Percentiles rank a stretch among this genome's conserved stretches.
phyloP scores from a whole-genome alignment of 2,888 invertebrate species.

The Tiliacea aurago region DNA sequence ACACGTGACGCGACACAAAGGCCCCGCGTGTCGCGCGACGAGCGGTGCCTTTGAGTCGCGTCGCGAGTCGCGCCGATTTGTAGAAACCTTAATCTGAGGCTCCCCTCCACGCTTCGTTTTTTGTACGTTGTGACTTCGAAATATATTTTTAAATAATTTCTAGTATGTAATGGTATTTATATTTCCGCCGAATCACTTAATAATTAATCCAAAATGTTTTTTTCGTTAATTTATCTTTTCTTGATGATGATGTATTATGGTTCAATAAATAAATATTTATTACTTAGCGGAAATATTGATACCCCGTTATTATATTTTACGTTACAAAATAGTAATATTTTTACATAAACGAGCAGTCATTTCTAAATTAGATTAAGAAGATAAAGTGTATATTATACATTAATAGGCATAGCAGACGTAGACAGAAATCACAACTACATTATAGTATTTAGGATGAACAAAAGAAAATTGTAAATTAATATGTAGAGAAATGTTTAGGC shows the following conservation, averaged over 20 bases:
- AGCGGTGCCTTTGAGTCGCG: no score
- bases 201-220: background rate
- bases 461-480: background rate
- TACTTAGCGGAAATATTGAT: conserved; percentile 35
- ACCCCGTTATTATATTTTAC: background rate
- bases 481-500: background rate
- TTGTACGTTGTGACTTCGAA: conserved; percentile 2
- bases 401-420: background rate
- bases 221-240: background rate
- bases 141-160: background rate
- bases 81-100: no score
- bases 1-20: no score
- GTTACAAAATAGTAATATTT: background rate
- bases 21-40: no score
- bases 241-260: no score
- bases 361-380: conserved; percentile 38
- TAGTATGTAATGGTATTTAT: conserved; percentile 23
- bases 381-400: conserved; percentile 4
- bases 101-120: conserved; percentile 30
- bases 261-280: background rate
- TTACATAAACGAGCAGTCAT: conserved; percentile 1
- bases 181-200: conserved; percentile 25
- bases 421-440: background rate
- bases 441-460: background rate
- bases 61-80: no score